Evolutionary conservation across 1,140 invertebrate species (phyloP).

Genomic region (Eumeta japonica): DNA sequence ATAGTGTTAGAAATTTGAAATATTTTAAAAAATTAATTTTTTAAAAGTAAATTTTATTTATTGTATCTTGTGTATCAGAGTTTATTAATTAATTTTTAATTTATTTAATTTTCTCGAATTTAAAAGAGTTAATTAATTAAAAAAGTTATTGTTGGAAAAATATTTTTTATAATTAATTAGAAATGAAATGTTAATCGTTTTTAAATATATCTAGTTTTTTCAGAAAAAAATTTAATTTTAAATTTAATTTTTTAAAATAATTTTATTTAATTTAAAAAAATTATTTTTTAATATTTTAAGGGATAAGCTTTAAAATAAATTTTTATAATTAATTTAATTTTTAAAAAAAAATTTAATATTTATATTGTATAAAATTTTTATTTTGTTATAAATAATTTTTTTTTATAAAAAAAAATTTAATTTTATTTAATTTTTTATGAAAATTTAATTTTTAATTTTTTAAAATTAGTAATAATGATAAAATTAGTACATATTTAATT

Average conservation of each 20-base stretch:
- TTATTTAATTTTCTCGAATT: slow-evolving; percentile 57
- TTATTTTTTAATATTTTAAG: slow-evolving; percentile 41
- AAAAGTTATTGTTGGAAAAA: slow-evolving; percentile 57
- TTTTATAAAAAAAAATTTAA: slow-evolving; percentile 23
- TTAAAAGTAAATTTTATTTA: slow-evolving; percentile 56
- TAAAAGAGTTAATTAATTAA: slow-evolving; percentile 55
- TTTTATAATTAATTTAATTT: slow-evolving; percentile 34
- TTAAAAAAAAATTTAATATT: slow-evolving; percentile 33
- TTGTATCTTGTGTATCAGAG: slow-evolving; percentile 68
- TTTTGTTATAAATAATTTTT: slow-evolving; percentile 33
- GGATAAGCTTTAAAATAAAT: slow-evolving; percentile 22
- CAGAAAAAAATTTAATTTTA: slow-evolving; percentile 62
- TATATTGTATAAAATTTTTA: slow-evolving; percentile 27
- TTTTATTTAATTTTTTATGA: slow-evolving; percentile 43
- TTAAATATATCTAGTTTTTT: slow-evolving; percentile 66
- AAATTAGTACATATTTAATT: slow-evolving; percentile 58
- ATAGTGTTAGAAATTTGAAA: slow-evolving; percentile 50
- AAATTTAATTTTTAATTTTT: slow-evolving; percentile 32
- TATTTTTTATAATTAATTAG: slow-evolving; percentile 60
- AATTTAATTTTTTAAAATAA: slow-evolving; percentile 8
- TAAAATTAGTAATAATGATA: slow-evolving; percentile 50
- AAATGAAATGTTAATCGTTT: slow-evolving; percentile 63
- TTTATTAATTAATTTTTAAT: slow-evolving; percentile 57
- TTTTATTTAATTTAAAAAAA: slow-evolving; percentile 41
- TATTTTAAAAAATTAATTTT: slow-evolving; percentile 40